Conservation (phyloP, 2,113 vertebrate genomes). For the Salminus brasiliensis region DNA sequence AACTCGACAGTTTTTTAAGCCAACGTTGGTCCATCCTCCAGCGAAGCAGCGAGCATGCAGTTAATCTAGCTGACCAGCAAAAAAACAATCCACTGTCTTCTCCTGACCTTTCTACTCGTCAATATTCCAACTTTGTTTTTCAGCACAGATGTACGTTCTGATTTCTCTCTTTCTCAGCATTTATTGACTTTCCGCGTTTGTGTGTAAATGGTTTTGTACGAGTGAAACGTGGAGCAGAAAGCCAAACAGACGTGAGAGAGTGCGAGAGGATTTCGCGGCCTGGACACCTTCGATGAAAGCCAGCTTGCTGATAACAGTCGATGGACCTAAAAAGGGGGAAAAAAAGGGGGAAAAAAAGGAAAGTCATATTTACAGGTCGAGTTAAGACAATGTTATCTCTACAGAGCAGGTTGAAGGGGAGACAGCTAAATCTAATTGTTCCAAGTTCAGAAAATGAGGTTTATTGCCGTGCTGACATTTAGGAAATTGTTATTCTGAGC, state of each 20-base stretch:
- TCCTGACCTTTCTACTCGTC: slow-evolving; percentile 29
- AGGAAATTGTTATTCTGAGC: slow-evolving; percentile 46
- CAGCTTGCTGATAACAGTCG: not conserved
- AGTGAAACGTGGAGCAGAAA: not conserved
- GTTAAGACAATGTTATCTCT: slow-evolving; percentile 12
- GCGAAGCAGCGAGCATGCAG: not conserved
- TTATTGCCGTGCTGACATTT: slow-evolving; percentile 47
- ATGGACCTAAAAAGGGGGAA: slow-evolving; percentile 6
- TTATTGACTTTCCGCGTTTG: slow-evolving; percentile 20
- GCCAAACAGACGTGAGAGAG: not conserved
- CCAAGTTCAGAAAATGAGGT: slow-evolving; percentile 42
- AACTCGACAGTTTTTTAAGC: slow-evolving; percentile 19
- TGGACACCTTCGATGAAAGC: not conserved
- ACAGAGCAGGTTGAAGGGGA: not conserved
- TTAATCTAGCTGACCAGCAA: not conserved
- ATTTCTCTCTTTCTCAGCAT: not conserved
- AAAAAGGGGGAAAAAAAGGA: slow-evolving; percentile 21
- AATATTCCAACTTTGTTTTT: not conserved
- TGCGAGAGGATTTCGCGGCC: no score
- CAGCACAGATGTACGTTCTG: slow-evolving; percentile 15
- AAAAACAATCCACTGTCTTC: not conserved
- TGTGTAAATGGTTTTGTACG: not conserved
- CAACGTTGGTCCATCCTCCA: not conserved
- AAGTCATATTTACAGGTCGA: not conserved
- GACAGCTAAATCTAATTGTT: slow-evolving; percentile 42